Base-by-base conservation (phyloP, 2,888 invertebrate genomes). In the Chrysolina americana region DNA sequence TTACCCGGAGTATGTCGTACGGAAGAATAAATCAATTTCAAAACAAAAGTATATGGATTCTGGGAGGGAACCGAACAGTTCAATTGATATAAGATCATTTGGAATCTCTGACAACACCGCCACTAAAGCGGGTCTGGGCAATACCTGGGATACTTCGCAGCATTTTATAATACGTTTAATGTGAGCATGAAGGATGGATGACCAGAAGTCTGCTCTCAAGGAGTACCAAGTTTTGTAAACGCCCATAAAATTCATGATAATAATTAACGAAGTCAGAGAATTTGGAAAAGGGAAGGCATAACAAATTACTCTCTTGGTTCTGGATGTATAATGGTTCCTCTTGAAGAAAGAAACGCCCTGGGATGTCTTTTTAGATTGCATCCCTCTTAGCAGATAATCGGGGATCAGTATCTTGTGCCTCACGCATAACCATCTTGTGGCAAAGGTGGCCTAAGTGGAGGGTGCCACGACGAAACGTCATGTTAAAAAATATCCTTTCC, bases 41-140 rank as follows among this genome's bases (percentile, higher is more conserved):
- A 44, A 44, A 2, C 13, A 44, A n/a, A n/a, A n/a, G n/a, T n/a
- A 10, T 41, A 10, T 41, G 41, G 53, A 53, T 19, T 53, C 13
- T 17, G 53, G 53, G n/a, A 53, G 53, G 53, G 53, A 13, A 53
- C 53, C 53, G 15, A 53, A 53, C 4, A 53, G 53, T 5, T 53
- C 53, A 13, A 53, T 13, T 6, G 53, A 53, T 9, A 53, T 53
- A 17, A 53, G 19, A 53, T 53, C 53, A 53, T 53, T 53, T 19
- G 53, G 6, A 9, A 10, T 2, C 15, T 53, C 13, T 15, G 53
- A 53, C 1, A 21, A 19, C 11, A 53, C 53, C 2, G 2, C 1
- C 17, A 13, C 53, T 53, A 53, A 53, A 2, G 53, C 8, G 15
- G 53, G 53, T 21, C 10, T 53, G 15, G 53, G 53, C 53, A 53